These are phyloP conservation scores for Myodes glareolus DNA, from an alignment of 2,113 vertebrate species.

Conservation along the genomic window DNA sequence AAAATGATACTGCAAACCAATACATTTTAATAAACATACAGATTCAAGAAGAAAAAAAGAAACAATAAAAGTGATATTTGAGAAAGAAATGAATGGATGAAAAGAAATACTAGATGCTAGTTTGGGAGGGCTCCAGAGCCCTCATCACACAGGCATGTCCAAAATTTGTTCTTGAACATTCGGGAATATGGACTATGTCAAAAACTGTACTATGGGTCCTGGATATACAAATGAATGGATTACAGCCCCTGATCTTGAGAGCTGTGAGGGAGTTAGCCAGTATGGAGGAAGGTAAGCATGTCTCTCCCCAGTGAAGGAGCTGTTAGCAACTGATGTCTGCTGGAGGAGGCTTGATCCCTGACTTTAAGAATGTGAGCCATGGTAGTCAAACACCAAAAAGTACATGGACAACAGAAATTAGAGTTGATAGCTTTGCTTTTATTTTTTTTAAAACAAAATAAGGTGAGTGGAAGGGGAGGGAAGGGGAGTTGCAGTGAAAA, in stretches of 20 bases:
- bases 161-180: not conserved
- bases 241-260: not conserved
- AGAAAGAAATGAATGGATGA: not conserved
- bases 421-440: not conserved
- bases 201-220: not conserved
- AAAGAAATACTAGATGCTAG: not conserved
- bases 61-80: not conserved
- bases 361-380: not conserved
- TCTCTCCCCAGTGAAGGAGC: not conserved
- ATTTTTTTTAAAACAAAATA: not conserved
- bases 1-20: not conserved
- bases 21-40: not conserved
- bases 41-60: not conserved
- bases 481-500: not conserved
- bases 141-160: not conserved
- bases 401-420: not conserved
- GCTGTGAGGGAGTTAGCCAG: not conserved
- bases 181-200: not conserved
- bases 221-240: not conserved
- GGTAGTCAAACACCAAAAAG: not conserved
- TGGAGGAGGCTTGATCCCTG: not conserved
- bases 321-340: not conserved
- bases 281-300: not conserved
- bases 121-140: not conserved
- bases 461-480: not conserved